phyloP scores from a whole-genome alignment of 2,113 vertebrate species.

The Anolis carolinensis region DNA sequence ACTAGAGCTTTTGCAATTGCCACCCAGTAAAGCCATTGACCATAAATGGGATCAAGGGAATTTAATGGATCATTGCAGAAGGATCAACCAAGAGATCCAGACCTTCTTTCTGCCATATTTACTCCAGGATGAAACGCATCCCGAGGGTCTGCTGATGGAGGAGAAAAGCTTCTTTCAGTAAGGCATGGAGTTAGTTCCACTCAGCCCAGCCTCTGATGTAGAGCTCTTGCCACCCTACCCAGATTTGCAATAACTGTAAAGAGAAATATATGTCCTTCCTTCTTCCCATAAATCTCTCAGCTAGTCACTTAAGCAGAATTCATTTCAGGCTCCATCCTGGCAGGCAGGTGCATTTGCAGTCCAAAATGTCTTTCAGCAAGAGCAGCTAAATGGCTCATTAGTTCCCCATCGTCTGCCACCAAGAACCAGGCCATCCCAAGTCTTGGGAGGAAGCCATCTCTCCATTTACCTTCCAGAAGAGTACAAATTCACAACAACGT shows the following conservation, averaged over 20 bases:
- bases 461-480: background rate
- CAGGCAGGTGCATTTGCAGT: background rate
- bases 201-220: background rate
- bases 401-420: background rate
- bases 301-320: constrained; percentile 3
- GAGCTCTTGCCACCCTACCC: background rate
- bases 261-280: background rate
- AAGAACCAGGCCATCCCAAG: background rate
- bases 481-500: background rate
- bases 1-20: no score
- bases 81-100: no score
- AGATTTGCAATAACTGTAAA: background rate
- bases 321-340: background rate
- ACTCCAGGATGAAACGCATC: background rate
- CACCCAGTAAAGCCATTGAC: no score
- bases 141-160: background rate
- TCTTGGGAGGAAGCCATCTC: constrained; percentile 10
- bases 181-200: background rate
- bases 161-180: background rate
- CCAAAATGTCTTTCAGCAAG: background rate
- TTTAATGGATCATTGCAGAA: no score
- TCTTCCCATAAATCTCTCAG: constrained; percentile 1
- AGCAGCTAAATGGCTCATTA: constrained; percentile 20
- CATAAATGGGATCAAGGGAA: no score
- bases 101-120: background rate